phyloP scores from a whole-genome alignment of 2,888 invertebrate genomes.

The Suillia variegata region DNA sequence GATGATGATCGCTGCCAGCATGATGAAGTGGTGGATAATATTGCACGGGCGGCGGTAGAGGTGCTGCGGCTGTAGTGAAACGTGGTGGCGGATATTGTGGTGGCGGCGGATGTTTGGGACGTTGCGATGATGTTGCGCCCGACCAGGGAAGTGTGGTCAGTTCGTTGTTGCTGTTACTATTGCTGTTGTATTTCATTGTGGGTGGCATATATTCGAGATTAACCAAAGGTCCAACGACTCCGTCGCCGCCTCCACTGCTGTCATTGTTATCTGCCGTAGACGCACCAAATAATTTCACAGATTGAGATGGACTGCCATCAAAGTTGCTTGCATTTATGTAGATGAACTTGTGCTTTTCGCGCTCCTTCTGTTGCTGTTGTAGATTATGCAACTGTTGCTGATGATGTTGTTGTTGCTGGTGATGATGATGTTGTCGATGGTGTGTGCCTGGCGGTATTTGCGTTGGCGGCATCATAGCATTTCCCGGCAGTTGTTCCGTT shows the following conservation, averaged over 20 bases:
- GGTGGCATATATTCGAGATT: constrained; percentile 36
- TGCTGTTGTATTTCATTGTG: constrained; percentile 34
- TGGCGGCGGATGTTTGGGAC: constrained; percentile 34
- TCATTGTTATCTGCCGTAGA: constrained; percentile 17
- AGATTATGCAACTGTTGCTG: constrained; percentile 26
- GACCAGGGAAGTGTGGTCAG: constrained; percentile 43
- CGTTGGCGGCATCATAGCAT: constrained; percentile 29
- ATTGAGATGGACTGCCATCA: constrained; percentile 28
- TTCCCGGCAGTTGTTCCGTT: constrained; percentile 4
- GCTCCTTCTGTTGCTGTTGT: constrained; percentile 20
- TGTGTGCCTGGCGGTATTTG: constrained; percentile 31
- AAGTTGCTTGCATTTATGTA: constrained; percentile 41
- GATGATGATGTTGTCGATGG: constrained; percentile 31
- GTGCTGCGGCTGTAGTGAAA: constrained; percentile 28
- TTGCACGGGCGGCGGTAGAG: constrained; percentile 32
- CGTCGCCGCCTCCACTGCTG: no score
- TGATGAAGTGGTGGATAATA: constrained; percentile 23
- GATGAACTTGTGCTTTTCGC: constrained; percentile 38
- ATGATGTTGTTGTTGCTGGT: constrained; percentile 33
- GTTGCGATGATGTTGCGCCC: background rate
- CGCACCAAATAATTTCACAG: no score
- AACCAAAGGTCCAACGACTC: constrained; percentile 23
- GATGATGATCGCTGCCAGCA: background rate
- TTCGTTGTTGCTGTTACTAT: no score
- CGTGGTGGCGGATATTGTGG: constrained; percentile 53